phyloP scores from a whole-genome alignment of 2,113 vertebrate species.

The Helogale parvula region DNA sequence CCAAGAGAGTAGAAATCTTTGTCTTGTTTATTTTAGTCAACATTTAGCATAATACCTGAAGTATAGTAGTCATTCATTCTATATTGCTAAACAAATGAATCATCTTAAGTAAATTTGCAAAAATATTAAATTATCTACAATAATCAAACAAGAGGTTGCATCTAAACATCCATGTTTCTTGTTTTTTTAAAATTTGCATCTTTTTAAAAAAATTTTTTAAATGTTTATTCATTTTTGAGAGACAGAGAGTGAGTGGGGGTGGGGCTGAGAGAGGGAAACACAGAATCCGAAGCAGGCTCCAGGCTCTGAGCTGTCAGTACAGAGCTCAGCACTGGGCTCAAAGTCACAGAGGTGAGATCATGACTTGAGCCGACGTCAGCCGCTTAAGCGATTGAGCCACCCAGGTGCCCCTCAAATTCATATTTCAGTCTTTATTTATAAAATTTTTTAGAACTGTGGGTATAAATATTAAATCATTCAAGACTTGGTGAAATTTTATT shows the following conservation, averaged over 20 bases:
- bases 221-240: too few relatives aligned
- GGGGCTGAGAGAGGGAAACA: too few relatives aligned
- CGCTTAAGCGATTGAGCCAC: too few relatives aligned
- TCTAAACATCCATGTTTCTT: not conserved
- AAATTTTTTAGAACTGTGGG: conserved; percentile 68
- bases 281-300: too few relatives aligned
- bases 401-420: conserved; percentile 25
- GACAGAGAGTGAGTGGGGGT: too few relatives aligned
- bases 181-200: conserved; percentile 43
- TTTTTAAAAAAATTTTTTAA: conserved; percentile 73
- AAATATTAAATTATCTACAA: not conserved
- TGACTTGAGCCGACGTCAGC: too few relatives aligned
- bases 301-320: too few relatives aligned
- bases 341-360: too few relatives aligned
- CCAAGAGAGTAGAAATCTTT: not conserved
- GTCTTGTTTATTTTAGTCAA: not conserved
- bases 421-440: conserved; percentile 75
- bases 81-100: not conserved
- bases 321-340: too few relatives aligned
- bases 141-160: not conserved
- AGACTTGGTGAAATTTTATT: conserved; percentile 72
- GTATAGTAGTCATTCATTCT: not conserved
- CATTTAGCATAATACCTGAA: not conserved
- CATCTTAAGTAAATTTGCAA: conserved; percentile 6
- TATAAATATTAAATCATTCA: conserved; percentile 73